Percentiles rank a stretch among this genome's conserved stretches.
These are phyloP conservation scores for Oryzias dopingdopingensis DNA, from an alignment of 2,797 vertebrate genomes.

Conservation along the genomic window DNA sequence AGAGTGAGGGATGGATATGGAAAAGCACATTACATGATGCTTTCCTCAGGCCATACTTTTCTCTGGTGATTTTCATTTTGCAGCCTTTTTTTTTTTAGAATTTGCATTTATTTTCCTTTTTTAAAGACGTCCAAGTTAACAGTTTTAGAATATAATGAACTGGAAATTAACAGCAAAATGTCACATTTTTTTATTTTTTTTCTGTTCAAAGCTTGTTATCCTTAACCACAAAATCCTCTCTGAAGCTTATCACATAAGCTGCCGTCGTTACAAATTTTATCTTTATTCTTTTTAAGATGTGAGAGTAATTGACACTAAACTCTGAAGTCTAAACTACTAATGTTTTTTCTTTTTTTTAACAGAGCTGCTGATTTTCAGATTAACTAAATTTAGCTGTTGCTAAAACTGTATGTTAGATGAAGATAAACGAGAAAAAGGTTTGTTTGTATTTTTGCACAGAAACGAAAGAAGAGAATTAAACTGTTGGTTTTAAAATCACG, in stretches of 20 bases:
- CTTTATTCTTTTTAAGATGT: constrained; percentile 60
- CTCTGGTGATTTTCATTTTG: constrained; percentile 69
- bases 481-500: too few species aligned
- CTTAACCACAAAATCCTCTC: constrained; percentile 43
- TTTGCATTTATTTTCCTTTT: constrained; percentile 45
- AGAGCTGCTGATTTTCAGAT: constrained; percentile 38
- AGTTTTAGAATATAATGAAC: constrained; percentile 72
- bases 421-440: too few species aligned
- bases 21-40: constrained; percentile 70
- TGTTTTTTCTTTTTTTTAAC: constrained; percentile 27
- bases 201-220: constrained; percentile 49
- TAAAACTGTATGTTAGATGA: constrained; percentile 29
- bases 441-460: too few species aligned
- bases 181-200: constrained; percentile 34
- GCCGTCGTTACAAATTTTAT: constrained; percentile 54
- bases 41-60: constrained; percentile 78
- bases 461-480: too few species aligned
- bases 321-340: constrained; percentile 53
- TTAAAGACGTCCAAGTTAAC: constrained; percentile 58
- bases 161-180: constrained; percentile 75
- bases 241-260: constrained; percentile 54
- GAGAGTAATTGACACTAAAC: constrained; percentile 52
- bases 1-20: constrained; percentile 71
- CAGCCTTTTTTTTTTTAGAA: constrained; percentile 35
- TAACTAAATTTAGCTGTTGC: constrained; percentile 64